Evolutionary conservation across 2,888 invertebrate genomes (phyloP).

Genomic region (Xanthia togata): DNA sequence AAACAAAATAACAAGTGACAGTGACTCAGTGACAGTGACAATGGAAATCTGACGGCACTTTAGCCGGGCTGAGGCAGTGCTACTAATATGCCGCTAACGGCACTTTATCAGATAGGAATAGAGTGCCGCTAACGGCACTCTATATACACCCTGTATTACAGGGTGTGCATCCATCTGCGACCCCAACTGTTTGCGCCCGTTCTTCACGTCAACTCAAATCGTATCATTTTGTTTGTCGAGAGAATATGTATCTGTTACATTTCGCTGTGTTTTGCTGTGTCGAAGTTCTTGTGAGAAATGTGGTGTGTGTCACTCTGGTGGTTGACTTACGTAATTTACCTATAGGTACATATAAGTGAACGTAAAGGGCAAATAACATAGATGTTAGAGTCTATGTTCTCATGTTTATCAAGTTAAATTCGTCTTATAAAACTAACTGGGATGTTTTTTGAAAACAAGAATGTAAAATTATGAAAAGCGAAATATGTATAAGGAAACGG

Average conservation of each 20-base stretch:
- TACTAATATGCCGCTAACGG: no score
- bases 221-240: conserved; percentile 60
- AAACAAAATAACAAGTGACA: no score
- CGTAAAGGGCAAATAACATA: neutral
- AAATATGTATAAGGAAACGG: neutral
- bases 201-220: conserved; percentile 53
- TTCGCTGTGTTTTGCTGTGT: conserved; percentile 5
- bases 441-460: neutral
- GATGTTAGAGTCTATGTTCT: neutral
- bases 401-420: neutral
- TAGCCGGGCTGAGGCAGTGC: no score
- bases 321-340: conserved; percentile 38
- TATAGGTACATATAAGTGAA: conserved; percentile 10
- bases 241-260: conserved; percentile 52
- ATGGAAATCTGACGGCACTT: no score
- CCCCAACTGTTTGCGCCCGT: conserved; percentile 44
- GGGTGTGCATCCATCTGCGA: conserved; percentile 27
- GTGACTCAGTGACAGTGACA: no score
- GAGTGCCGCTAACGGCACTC: no score
- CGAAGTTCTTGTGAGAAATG: conserved; percentile 13
- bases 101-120: no score
- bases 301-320: neutral
- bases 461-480: neutral
- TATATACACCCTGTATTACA: no score
- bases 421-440: neutral